A percentile compares a stretch with the other conserved stretches of the same genome.
phyloP scores from a whole-genome alignment of 2,888 invertebrate genomes.

The Sisyra nigra region DNA sequence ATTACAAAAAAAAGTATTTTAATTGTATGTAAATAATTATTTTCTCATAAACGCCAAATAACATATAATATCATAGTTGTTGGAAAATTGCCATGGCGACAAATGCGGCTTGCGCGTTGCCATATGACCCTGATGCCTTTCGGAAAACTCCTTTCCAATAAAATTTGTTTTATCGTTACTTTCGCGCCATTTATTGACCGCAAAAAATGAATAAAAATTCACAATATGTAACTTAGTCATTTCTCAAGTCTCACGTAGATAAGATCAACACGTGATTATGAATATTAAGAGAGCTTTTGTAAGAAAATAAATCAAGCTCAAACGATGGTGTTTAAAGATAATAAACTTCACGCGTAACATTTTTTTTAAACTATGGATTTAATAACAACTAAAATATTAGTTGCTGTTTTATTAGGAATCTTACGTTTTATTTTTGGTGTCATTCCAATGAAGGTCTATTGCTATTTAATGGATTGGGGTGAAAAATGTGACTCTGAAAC shows the following conservation, averaged over 20 bases:
- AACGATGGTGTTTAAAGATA: background rate
- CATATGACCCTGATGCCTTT: no score
- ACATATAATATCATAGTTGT: background rate
- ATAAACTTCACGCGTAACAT: no score
- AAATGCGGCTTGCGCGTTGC: conserved; percentile 1
- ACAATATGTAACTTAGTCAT: no score
- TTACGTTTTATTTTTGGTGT: conserved; percentile 31
- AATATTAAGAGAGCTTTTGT: no score
- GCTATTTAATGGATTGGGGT: conserved; percentile 23
- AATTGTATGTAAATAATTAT: background rate
- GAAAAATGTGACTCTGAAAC: conserved; percentile 19
- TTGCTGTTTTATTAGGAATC: conserved; percentile 29
- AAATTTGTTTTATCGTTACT: no score
- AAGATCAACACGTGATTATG: no score
- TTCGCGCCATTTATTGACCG: no score
- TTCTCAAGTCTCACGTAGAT: no score
- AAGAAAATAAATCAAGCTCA: no score
- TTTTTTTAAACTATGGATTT: conserved; percentile 22
- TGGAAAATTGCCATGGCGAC: background rate
- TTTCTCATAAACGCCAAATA: background rate
- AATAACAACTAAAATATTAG: conserved; percentile 28
- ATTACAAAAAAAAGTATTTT: background rate
- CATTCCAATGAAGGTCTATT: conserved; percentile 31
- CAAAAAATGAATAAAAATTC: no score
- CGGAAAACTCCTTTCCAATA: no score